phyloP scores from a whole-genome alignment of 2,888 invertebrate species.

The Drosophila siamana region DNA sequence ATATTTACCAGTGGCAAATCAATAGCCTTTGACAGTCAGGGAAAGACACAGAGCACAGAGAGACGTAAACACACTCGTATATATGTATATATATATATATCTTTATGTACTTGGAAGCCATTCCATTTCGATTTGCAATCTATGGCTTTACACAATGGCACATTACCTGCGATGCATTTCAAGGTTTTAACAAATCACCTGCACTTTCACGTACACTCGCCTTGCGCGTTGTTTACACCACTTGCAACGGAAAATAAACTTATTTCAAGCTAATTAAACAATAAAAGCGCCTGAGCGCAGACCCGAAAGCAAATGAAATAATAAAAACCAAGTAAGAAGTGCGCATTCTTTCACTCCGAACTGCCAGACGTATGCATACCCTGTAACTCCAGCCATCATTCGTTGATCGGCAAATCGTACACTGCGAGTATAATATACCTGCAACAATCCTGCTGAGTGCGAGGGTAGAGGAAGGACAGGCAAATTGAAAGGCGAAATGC shows the following conservation, averaged over 20 bases:
- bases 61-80: conserved; percentile 1
- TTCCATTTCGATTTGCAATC: conserved; percentile 43
- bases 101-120: background rate
- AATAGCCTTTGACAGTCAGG: conserved; percentile 26
- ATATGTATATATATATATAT: no score
- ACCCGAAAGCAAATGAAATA: conserved; percentile 55
- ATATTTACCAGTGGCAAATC: conserved; percentile 38
- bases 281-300: conserved; percentile 61
- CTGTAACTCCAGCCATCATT: background rate
- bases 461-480: conserved; percentile 39
- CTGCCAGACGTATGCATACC: background rate
- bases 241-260: conserved; percentile 79
- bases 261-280: conserved; percentile 81
- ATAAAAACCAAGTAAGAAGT: conserved; percentile 20
- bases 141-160: conserved; percentile 48
- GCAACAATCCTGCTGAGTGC: background rate
- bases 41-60: conserved; percentile 12
- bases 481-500: conserved; percentile 50
- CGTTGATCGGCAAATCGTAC: background rate
- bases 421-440: background rate
- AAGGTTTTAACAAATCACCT: conserved; percentile 70
- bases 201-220: conserved; percentile 49
- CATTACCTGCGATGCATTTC: conserved; percentile 59
- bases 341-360: background rate
- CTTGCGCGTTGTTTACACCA: conserved; percentile 71